Conservation (phyloP, 2,888 invertebrate genomes). For the Temnothorax ravouxi region DNA sequence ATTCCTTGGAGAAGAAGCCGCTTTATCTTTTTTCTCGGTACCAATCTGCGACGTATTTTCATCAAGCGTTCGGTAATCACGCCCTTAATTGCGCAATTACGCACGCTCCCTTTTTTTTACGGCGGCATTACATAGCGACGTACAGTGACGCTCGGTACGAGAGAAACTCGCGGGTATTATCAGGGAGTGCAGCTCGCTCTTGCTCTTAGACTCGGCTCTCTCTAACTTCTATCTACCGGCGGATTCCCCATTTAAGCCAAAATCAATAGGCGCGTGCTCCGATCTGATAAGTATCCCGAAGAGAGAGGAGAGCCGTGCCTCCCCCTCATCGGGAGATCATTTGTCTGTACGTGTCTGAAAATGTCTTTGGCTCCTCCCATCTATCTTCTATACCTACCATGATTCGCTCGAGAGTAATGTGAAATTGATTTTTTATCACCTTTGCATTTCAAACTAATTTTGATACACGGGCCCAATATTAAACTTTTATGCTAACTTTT, state of each 20-base stretch:
- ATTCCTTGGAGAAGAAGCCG: background rate
- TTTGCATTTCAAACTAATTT: background rate
- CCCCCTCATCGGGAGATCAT: slow-evolving; percentile 13
- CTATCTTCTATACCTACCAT: background rate
- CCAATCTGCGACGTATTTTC: slow-evolving; percentile 25
- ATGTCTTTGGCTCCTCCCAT: background rate
- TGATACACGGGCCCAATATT: background rate
- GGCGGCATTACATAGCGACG: slow-evolving; percentile 53
- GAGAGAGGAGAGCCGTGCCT: slow-evolving; percentile 39
- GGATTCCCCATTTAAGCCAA: slow-evolving; percentile 72
- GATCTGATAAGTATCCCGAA: slow-evolving; percentile 72
- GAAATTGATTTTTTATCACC: background rate
- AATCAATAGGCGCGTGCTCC: slow-evolving; percentile 73
- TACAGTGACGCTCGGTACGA: slow-evolving; percentile 58
- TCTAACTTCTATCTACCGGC: slow-evolving; percentile 71
- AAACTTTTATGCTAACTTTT: background rate
- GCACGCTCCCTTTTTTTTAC: slow-evolving; percentile 39
- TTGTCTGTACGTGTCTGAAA: slow-evolving; percentile 4
- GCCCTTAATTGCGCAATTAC: slow-evolving; percentile 47
- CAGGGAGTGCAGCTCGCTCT: slow-evolving; percentile 48
- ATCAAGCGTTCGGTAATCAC: slow-evolving; percentile 32
- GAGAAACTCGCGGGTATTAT: slow-evolving; percentile 63
- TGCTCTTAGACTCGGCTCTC: slow-evolving; percentile 40
- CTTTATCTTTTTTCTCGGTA: slow-evolving; percentile 1
- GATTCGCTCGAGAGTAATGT: slow-evolving; percentile 25